These are phyloP conservation scores for Agrilus cyanescens DNA, from an alignment of 2,888 invertebrate genomes.

Conservation along the genomic window DNA sequence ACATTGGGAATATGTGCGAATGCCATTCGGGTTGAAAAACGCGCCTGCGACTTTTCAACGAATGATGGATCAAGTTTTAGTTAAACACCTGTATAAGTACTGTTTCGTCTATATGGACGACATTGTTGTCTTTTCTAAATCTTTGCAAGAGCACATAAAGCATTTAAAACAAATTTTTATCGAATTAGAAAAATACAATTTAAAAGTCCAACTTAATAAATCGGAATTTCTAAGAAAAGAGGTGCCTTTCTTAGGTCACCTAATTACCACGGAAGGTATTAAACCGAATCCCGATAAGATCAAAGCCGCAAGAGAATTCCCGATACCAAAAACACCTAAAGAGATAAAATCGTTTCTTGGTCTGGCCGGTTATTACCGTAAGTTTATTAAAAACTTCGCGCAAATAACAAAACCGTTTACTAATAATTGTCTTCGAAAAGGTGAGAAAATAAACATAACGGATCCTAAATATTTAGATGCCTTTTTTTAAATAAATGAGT, in stretches of 20 bases:
- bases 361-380: constrained; percentile 9
- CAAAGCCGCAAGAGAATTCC: constrained; percentile 12
- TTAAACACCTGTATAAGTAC: constrained; percentile 16
- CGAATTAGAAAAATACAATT: constrained; percentile 8
- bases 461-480: constrained; percentile 4
- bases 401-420: constrained; percentile 9
- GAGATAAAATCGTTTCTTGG: constrained; percentile 11
- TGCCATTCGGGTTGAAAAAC: constrained; percentile 22
- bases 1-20: constrained; percentile 18
- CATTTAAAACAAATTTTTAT: constrained; percentile 9
- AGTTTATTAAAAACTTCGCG: constrained; percentile 11
- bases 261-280: constrained; percentile 14
- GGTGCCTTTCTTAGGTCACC: constrained; percentile 12
- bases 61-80: constrained; percentile 21
- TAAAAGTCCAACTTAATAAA: constrained; percentile 16
- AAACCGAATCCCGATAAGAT: constrained; percentile 17
- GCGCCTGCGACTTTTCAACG: constrained; percentile 23
- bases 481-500: constrained; percentile 4
- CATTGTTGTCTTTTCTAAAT: constrained; percentile 22
- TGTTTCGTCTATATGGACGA: constrained; percentile 29
- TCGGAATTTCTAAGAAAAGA: constrained; percentile 13
- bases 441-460: constrained; percentile 7
- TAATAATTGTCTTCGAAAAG: constrained; percentile 5
- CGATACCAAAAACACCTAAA: constrained; percentile 11
- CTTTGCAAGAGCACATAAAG: constrained; percentile 17